phyloP scores from a whole-genome alignment of 2,113 vertebrate genomes.

The Rhinolophus sinicus region DNA sequence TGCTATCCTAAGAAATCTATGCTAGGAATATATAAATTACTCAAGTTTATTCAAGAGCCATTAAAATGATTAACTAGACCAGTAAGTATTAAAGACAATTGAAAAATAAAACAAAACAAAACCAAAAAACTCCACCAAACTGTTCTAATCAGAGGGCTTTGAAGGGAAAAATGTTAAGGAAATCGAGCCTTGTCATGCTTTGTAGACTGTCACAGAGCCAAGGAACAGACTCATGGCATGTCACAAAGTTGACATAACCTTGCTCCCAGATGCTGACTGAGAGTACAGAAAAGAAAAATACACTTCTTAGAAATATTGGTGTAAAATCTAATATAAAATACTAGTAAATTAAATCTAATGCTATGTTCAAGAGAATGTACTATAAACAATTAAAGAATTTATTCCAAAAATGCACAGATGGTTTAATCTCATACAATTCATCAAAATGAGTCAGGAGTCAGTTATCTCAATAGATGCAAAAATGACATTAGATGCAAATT shows the following conservation, averaged over 20 bases:
- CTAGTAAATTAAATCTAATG: neutral
- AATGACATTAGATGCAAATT: neutral
- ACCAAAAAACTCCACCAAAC: neutral
- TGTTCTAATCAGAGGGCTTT: neutral
- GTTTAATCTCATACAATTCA: neutral
- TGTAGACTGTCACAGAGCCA: neutral
- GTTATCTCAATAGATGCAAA: neutral
- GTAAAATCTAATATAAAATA: neutral
- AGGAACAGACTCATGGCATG: neutral
- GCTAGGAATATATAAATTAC: neutral
- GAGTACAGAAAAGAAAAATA: neutral
- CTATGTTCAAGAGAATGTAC: neutral
- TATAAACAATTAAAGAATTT: neutral
- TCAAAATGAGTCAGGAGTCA: conserved; percentile 7
- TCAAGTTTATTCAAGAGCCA: conserved; percentile 32
- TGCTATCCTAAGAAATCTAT: neutral
- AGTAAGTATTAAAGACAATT: neutral
- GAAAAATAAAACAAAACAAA: neutral
- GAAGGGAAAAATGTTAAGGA: neutral
- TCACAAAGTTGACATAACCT: neutral
- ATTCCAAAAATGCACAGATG: neutral
- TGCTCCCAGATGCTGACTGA: neutral
- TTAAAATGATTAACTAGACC: neutral
- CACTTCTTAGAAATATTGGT: neutral
- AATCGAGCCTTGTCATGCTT: neutral